Base-by-base conservation (phyloP, 2,888 invertebrate species). In the Cerceris ruficornis region DNA sequence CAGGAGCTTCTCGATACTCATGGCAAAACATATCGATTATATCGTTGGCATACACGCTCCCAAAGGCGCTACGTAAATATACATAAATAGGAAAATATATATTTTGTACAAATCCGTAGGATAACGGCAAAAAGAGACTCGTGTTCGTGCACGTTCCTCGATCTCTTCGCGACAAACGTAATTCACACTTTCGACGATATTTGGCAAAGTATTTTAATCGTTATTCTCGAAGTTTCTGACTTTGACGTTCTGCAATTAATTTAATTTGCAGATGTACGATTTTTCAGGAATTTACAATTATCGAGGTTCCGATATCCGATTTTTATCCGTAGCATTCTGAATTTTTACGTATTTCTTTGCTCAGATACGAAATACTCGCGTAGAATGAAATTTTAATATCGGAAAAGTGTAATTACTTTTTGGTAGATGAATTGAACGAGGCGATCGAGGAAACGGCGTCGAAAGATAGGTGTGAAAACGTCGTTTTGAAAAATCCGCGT, bases 91-190 rank as follows among this genome's bases (percentile, higher is more conserved):
- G 28, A 28, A 43, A 50, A 66, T 13, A 46, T 77, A 81, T 82
- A 81, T 78, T 82, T 81, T 75, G 69, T 75, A 78, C 50, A 75
- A 73, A 52, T 61, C 49, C 49, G 57, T 71, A 71, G 65, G 55
- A 41, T 54, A 13, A 65, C 17, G 49, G 46, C 14, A 46, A 6
- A 11, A 17, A 17, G 17, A 28, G 17, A 55, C 55, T 11, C 11
- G 17, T 11, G 28, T 28, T 28, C 13, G 46, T 55, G 55, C 55
- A 55, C 17, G 55, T 17, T 15, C 11, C 9, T 46, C 11, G 8
- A n/a, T 14, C 14, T 52, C 14, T 13, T 55, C 17, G 28, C 7
- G 7, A 46, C 46, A 46, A 46, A 46, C 28, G 28, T 28, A 28
- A 28, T 28, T 28, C 28, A 28, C 28, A 28, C 4, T 28, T 28